These are phyloP conservation scores for Acanthococcus lagerstroemiae DNA, from an alignment of 2,888 invertebrate species.

Conservation along the genomic window DNA sequence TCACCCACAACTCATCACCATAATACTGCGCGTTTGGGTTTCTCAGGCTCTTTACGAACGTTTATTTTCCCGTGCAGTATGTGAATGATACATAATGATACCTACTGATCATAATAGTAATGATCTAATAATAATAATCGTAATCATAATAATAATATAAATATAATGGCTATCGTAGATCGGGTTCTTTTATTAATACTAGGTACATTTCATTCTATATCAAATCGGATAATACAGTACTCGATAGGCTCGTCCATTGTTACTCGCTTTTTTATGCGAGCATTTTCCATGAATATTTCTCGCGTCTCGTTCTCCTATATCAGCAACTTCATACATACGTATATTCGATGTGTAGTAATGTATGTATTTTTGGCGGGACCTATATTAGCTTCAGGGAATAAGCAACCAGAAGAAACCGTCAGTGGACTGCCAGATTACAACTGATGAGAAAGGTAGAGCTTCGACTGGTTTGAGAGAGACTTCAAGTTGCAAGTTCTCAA, in stretches of 20 bases:
- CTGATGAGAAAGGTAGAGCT: too few relatives aligned
- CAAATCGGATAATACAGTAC: background rate
- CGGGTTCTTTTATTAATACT: background rate
- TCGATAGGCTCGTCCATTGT: background rate
- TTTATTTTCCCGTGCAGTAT: slow-evolving; percentile 12
- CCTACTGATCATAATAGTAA: slow-evolving; percentile 16
- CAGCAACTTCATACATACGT: too few relatives aligned
- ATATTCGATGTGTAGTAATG: too few relatives aligned
- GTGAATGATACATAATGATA: slow-evolving; percentile 17
- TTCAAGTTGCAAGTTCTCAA: too few relatives aligned
- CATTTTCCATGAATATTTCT: too few relatives aligned
- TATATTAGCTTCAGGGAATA: too few relatives aligned
- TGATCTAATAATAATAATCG: slow-evolving; percentile 26
- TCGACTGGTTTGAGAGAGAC: too few relatives aligned
- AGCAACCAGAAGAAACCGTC: too few relatives aligned
- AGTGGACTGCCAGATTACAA: too few relatives aligned
- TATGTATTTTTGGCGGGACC: too few relatives aligned
- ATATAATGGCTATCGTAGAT: background rate
- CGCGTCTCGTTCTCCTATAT: too few relatives aligned
- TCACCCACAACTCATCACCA: slow-evolving; percentile 25
- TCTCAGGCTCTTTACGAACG: slow-evolving; percentile 20
- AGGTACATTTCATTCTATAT: background rate
- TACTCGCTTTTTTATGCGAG: background rate
- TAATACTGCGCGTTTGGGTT: slow-evolving; percentile 15
- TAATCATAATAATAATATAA: slow-evolving; percentile 7